Evolutionary conservation across 1,140 invertebrate genomes (phyloP).

Genomic region (Camponotus floridanus): DNA sequence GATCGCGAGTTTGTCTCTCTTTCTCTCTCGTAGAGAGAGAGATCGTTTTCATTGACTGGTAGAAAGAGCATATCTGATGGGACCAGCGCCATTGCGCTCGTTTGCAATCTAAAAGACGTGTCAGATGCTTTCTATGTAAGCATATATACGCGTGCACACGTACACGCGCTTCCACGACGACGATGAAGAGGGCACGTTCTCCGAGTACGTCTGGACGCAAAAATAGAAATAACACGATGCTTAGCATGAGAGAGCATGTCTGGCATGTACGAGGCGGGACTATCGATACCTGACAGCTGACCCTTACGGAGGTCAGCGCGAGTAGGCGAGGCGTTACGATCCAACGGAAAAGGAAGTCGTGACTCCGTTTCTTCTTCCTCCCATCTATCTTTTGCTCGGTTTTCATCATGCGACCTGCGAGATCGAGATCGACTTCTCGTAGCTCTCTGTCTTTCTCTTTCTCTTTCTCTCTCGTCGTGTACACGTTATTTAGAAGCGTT

Average conservation of each 20-base stretch:
- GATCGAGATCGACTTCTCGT: neutral
- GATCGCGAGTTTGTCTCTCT: constrained; percentile 41
- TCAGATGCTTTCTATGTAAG: constrained; percentile 21
- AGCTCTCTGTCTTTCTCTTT: neutral
- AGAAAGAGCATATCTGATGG: constrained; percentile 66
- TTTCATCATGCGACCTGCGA: constrained; percentile 12
- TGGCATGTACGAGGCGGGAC: constrained; percentile 64
- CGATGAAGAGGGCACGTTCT: constrained; percentile 24
- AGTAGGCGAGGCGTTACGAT: constrained; percentile 69
- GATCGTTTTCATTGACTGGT: constrained; percentile 69
- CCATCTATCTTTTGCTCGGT: neutral
- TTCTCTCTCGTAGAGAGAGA: constrained; percentile 16
- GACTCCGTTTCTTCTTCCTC: constrained; percentile 59
- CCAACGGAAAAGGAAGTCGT: constrained; percentile 74
- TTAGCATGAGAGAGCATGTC: constrained; percentile 74
- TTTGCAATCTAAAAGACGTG: constrained; percentile 23
- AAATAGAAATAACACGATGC: constrained; percentile 74
- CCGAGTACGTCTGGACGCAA: constrained; percentile 48
- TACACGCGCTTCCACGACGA: neutral
- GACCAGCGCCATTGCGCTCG: constrained; percentile 56
- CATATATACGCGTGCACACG: neutral
- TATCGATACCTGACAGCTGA: constrained; percentile 78
- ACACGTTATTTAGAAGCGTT: neutral
- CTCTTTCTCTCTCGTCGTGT: neutral
- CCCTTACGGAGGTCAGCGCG: constrained; percentile 70